Evolutionary conservation across 2,113 vertebrate species (phyloP), one percentile per base, ranked within the genome.

Genomic region (Litocranius walleri): DNA sequence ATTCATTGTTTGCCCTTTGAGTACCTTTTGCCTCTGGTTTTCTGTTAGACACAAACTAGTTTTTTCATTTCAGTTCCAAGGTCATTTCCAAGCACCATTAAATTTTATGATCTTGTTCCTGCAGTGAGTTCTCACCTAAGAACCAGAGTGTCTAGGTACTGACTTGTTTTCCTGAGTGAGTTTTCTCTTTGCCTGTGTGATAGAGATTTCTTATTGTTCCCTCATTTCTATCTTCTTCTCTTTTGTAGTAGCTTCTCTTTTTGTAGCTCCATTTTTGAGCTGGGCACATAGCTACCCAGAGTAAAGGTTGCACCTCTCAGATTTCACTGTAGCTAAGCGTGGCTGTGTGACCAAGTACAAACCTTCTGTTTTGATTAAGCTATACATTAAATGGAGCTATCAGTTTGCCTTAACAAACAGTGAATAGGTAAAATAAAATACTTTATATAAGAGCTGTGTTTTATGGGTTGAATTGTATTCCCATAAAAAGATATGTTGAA

Each of bases 31-130:
- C 78, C 33, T 96, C 52, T 95, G 67, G 16, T 78, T 95, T 97
- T 96, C 87, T 96, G 81, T 80, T 95, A 85, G 88, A 95, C 43
- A 83, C 64, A 86, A 83, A 71, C 33, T 56, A 45, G 40, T 95
- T 96, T 43, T 50, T 95, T 82, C n/a, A 85, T 94, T 56, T 94
- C 33, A 94, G 48, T 94, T 94, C 30, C 36, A 94, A 84, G 61
- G 85, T 93, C 78, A 92, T 95, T 92, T 92, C 85, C 7, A 96
- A 94, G 86, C 23, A 77, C 71, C 71, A 77, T 77, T 77, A 77
- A 77, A 6, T 95, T 97, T 90, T 56, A 89, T 90, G 80, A 85
- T 74, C 56, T 97, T 57, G 30, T 91, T 97, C 94, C 83, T 96
- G 84, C 33, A 74, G 62, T 88, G 62, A 33, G 30, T 95, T 90